Evolutionary conservation across 1,140 invertebrate genomes (phyloP).

Genomic region (Aphis gossypii): DNA sequence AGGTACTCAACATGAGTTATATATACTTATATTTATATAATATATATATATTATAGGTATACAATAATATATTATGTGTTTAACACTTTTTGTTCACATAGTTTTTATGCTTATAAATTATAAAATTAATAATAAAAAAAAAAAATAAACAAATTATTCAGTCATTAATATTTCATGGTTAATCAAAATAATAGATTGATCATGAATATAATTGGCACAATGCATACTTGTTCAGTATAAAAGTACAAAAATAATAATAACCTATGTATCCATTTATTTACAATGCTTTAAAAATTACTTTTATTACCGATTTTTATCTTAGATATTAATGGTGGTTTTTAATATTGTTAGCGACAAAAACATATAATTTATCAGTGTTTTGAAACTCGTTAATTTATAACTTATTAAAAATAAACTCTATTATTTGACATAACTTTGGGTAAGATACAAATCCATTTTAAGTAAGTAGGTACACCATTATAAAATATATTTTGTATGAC

Average conservation of each 20-base stretch:
- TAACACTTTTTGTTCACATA: constrained; percentile 17
- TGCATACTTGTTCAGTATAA: background rate
- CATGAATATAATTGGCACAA: constrained; percentile 36
- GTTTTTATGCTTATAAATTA: background rate
- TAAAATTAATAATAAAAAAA: background rate
- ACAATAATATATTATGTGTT: background rate
- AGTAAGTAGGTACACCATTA: background rate
- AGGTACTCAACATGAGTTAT: constrained; percentile 46
- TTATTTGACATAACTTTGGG: background rate
- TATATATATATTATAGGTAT: background rate
- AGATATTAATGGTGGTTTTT: background rate
- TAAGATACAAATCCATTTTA: background rate
- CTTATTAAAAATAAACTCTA: background rate
- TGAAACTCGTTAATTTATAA: background rate
- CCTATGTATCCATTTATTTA: background rate
- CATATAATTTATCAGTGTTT: background rate
- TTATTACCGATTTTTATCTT: background rate
- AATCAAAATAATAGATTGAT: constrained; percentile 39
- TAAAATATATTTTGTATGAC: background rate
- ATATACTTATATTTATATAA: no score
- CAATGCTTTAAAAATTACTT: background rate
- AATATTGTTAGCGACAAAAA: constrained; percentile 12
- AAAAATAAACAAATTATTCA: constrained; percentile 38
- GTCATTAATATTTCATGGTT: constrained; percentile 23
- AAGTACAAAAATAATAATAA: background rate